Percentiles rank a stretch among this genome's conserved stretches.
Evolutionary conservation across 2,797 vertebrate genomes (phyloP).

Genomic region (Pseudochirops corinnae): DNA sequence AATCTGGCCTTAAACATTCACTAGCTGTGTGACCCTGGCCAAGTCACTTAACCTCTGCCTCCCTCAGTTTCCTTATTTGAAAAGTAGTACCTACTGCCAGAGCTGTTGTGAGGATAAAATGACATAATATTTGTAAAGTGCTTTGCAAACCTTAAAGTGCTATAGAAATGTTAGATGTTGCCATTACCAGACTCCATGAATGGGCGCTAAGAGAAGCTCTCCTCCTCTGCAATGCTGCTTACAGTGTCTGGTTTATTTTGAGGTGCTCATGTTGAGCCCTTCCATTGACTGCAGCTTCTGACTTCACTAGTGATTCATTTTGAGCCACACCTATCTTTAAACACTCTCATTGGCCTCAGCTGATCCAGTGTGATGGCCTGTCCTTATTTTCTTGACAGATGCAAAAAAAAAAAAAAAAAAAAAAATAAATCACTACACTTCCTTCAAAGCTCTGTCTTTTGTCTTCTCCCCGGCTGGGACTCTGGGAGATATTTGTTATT

Average conservation of each 20-base stretch:
- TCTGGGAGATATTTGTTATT: conserved; percentile 23
- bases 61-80: neutral
- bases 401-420: neutral
- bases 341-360: neutral
- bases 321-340: neutral
- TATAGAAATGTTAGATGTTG: neutral
- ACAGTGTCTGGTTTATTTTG: neutral
- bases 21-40: neutral
- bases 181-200: neutral
- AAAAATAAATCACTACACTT: neutral
- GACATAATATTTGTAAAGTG: neutral
- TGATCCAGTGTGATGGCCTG: neutral
- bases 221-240: neutral
- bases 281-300: neutral
- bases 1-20: neutral
- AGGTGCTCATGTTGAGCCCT: neutral
- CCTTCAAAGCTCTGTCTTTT: neutral
- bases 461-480: conserved; percentile 16
- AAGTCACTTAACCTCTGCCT: neutral
- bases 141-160: neutral
- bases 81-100: neutral
- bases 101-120: neutral
- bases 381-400: neutral
- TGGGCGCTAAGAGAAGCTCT: too few species aligned
- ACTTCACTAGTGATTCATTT: neutral